Conservation (phyloP, 2,113 vertebrate species). For the Phaethornis superciliosus region DNA sequence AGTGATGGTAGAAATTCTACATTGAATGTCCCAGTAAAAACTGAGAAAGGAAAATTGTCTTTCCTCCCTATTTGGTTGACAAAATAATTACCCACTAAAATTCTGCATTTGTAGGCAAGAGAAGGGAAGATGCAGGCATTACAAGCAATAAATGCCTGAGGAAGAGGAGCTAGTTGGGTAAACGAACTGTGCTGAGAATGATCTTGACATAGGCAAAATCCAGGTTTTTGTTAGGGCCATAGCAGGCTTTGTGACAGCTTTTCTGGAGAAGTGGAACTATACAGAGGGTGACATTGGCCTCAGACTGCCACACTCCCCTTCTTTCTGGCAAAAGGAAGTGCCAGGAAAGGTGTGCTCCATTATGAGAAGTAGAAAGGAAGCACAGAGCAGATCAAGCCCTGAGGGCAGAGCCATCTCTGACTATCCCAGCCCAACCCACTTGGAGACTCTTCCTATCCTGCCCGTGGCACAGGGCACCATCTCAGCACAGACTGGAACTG, state of each 20-base stretch:
- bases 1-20: neutral
- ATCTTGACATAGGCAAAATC: neutral
- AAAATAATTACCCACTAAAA: neutral
- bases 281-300: neutral
- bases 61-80: neutral
- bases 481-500: neutral
- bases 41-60: accelerated
- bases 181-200: neutral
- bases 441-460: neutral
- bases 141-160: neutral
- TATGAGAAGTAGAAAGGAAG: neutral
- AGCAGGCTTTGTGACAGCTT: neutral
- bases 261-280: neutral
- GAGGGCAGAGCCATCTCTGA: neutral
- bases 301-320: neutral
- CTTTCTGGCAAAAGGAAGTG: neutral
- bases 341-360: neutral
- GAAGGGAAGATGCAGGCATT: neutral
- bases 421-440: neutral
- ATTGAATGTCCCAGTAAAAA: neutral
- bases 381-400: neutral
- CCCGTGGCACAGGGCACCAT: neutral
- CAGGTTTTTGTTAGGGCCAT: neutral
- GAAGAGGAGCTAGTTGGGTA: neutral
- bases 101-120: neutral